Base-by-base conservation (phyloP, 2,113 vertebrate species). In the Burhinus bistriatus region DNA sequence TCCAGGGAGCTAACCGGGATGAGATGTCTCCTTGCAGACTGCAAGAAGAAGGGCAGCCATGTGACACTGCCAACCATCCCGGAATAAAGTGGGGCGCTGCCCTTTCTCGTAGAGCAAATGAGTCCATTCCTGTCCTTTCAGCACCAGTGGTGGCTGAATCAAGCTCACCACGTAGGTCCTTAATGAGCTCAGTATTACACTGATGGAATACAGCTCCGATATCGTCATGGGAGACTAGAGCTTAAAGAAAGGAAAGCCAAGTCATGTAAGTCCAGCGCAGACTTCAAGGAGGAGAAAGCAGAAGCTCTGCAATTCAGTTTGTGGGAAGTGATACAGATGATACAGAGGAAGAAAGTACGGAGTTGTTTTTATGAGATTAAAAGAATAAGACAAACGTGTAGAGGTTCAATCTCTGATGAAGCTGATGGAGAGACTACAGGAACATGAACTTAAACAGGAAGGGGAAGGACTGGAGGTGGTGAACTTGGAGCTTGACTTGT, bases 41-140 rank as follows among this genome's bases (percentile, higher is more conserved):
- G 30, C 38, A 15, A 9, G 90, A 75, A 54, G 45, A 82, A 57
- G 57, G 89, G 76, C 66, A 54, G 62, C 45, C 1, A 3, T 23
- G 69, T 3, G 18, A 49, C 49, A 21, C 58, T 32, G 62, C 64
- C 68, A 30, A 1, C 30, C 6, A 3, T 13, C 21, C 77, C 1
- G 0, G 38, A n/a, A 38, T 17, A 9, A 8, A 38, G 49, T 0
- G 16, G 65, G 69, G 38, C 27, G 55, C 55, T 32, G 23, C 73
- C 47, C 26, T 25, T 66, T 17, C 38, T 36, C 54, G 47, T 0
- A 0, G 42, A 44, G 82, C 79, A 61, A 27, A 70, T 0, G 4
- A 59, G 21, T 18, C 64, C 18, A 1, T 38, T 68, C 78, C 45
- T 13, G 16, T 27, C 71, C 80, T 51, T 36, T 34, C 51, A 19